A percentile compares a stretch with the other conserved stretches of the same genome.
Evolutionary conservation across 2,113 vertebrate species (phyloP).

Genomic region (Pomatostomus ruficeps): DNA sequence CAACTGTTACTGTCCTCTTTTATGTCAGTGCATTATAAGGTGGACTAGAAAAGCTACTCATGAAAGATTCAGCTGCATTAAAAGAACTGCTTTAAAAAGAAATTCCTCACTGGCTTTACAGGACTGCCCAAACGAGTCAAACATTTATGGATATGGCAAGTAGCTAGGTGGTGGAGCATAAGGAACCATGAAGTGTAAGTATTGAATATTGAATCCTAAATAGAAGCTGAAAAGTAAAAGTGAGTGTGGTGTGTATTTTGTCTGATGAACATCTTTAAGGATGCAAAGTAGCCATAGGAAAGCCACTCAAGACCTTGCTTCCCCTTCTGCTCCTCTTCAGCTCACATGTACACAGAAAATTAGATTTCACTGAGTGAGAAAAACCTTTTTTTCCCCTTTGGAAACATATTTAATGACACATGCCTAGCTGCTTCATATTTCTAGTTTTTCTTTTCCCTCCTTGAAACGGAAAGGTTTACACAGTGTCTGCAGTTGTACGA

Average conservation of each 20-base stretch:
- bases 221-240: not conserved
- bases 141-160: not conserved
- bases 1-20: not conserved
- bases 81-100: not conserved
- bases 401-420: not conserved
- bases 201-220: not conserved
- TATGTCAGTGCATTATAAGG: not conserved
- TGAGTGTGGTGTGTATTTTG: not conserved
- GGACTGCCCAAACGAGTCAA: not conserved
- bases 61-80: not conserved
- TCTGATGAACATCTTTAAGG: not conserved
- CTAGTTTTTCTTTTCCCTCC: not conserved
- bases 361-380: not conserved
- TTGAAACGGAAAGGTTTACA: conserved; percentile 58
- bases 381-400: not conserved
- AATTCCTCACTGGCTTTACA: not conserved
- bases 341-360: not conserved
- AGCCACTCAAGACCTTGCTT: not conserved
- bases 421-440: conserved; percentile 35
- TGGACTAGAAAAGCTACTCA: not conserved
- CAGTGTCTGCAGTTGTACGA: conserved; percentile 36
- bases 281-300: not conserved
- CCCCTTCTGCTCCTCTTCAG: not conserved
- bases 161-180: not conserved
- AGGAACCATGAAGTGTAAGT: not conserved